A percentile compares a stretch with the other conserved stretches of the same genome.
phyloP scores from a whole-genome alignment of 1,140 invertebrate species.

The Cepaea nemoralis region DNA sequence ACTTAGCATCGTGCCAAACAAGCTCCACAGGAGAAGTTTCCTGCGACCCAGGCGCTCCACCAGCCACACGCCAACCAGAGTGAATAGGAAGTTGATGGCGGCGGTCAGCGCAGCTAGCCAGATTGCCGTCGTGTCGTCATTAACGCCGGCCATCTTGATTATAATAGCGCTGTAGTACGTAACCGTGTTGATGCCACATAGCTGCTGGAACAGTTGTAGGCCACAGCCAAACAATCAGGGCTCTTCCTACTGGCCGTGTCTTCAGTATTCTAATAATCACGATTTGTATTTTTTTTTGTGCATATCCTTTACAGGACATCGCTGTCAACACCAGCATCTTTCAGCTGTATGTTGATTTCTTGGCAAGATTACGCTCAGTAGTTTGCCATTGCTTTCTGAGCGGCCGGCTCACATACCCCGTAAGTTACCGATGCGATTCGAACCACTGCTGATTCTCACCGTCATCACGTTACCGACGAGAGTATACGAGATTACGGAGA shows the following conservation, averaged over 20 bases:
- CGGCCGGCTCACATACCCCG: too few relatives aligned
- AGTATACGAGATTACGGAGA: too few relatives aligned
- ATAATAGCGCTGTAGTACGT: slow-evolving; percentile 80
- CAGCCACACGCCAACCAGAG: slow-evolving; percentile 76
- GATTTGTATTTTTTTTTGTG: too few relatives aligned
- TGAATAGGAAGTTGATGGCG: slow-evolving; percentile 75
- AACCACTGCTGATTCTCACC: too few relatives aligned
- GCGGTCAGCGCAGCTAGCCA: slow-evolving; percentile 76
- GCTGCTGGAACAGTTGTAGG: slow-evolving; percentile 76
- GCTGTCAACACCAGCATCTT: too few relatives aligned
- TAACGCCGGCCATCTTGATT: slow-evolving; percentile 77
- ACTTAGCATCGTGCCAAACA: slow-evolving; percentile 72
- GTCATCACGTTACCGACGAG: too few relatives aligned
- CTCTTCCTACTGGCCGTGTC: slow-evolving; percentile 70
- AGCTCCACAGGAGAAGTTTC: slow-evolving; percentile 73
- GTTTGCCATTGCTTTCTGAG: too few relatives aligned
- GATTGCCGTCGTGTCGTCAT: slow-evolving; percentile 73
- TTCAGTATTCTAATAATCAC: slow-evolving; percentile 68
- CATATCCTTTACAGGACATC: too few relatives aligned
- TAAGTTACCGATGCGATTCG: too few relatives aligned
- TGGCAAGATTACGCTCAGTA: too few relatives aligned
- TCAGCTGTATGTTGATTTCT: too few relatives aligned
- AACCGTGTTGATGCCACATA: slow-evolving; percentile 78
- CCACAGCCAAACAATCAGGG: slow-evolving; percentile 75
- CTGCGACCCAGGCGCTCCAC: slow-evolving; percentile 77